These are phyloP conservation scores for Rutpela maculata DNA, from an alignment of 2,888 invertebrate species.

Conservation along the genomic window DNA sequence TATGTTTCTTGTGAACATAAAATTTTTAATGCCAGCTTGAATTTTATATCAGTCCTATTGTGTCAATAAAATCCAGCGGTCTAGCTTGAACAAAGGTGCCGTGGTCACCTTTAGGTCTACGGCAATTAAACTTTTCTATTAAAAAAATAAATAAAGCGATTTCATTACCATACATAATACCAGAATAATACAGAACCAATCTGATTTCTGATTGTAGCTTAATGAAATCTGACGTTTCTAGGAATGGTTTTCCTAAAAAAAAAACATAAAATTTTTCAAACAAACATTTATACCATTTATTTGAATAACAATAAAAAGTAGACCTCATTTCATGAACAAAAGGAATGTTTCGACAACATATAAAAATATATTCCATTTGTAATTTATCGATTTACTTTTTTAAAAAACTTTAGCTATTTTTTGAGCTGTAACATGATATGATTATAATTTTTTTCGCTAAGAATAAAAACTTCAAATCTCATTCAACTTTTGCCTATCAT, in stretches of 20 bases:
- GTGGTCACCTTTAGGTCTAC: slow-evolving; percentile 9
- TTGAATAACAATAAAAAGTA: slow-evolving; percentile 1
- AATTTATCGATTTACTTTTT: too few species aligned
- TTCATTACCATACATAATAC: slow-evolving; percentile 31
- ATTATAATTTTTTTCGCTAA: too few species aligned
- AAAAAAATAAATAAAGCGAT: slow-evolving; percentile 33
- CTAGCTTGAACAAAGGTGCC: slow-evolving; percentile 26
- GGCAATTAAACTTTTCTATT: slow-evolving; percentile 40
- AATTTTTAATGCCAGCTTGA: slow-evolving; percentile 66
- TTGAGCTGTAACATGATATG: too few species aligned
- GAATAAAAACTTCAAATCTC: too few species aligned
- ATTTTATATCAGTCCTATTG: slow-evolving; percentile 68
- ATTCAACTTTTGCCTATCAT: too few species aligned
- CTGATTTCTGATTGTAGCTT: background rate
- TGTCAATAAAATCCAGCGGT: slow-evolving; percentile 65
- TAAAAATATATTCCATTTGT: too few species aligned
- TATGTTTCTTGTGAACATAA: slow-evolving; percentile 66
- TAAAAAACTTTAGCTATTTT: too few species aligned
- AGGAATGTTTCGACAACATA: background rate
- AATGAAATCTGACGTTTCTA: background rate
- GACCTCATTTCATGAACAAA: background rate
- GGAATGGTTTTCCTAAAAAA: background rate
- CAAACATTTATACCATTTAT: background rate
- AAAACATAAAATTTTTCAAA: slow-evolving; percentile 16
- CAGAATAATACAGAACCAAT: background rate